phyloP scores from a whole-genome alignment of 2,888 invertebrate species.

The Antheraea assamensis region DNA sequence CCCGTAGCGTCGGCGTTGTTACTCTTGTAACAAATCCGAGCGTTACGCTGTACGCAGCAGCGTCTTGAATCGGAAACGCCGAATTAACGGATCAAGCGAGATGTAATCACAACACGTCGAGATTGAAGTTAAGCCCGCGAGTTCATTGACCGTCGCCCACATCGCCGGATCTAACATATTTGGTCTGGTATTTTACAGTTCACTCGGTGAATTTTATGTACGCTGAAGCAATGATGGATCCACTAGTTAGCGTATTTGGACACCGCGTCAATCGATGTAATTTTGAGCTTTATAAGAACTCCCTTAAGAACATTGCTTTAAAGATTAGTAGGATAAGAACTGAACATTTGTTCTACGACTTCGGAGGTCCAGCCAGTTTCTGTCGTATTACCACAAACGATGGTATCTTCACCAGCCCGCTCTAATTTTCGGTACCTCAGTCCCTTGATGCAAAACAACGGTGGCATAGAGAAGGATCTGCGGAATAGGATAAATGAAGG shows the following conservation, averaged over 20 bases:
- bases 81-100: conserved; percentile 8
- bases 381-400: no score
- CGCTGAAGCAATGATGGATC: background rate
- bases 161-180: background rate
- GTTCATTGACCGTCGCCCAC: conserved; percentile 1
- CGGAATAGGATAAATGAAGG: no score
- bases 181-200: conserved; percentile 4
- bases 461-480: no score
- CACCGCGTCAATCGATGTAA: background rate
- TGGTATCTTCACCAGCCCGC: no score
- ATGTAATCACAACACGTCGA: conserved; percentile 3
- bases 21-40: background rate
- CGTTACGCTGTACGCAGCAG: background rate
- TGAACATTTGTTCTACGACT: no score
- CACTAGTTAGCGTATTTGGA: background rate
- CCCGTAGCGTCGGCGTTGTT: no score
- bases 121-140: background rate
- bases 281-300: background rate
- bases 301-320: no score
- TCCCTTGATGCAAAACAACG: no score
- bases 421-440: no score
- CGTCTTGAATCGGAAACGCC: conserved; percentile 3
- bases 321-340: no score
- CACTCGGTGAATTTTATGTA: background rate
- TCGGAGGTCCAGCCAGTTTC: no score